Conservation (phyloP, 1,140 invertebrate species). For the Dysdera silvatica region DNA sequence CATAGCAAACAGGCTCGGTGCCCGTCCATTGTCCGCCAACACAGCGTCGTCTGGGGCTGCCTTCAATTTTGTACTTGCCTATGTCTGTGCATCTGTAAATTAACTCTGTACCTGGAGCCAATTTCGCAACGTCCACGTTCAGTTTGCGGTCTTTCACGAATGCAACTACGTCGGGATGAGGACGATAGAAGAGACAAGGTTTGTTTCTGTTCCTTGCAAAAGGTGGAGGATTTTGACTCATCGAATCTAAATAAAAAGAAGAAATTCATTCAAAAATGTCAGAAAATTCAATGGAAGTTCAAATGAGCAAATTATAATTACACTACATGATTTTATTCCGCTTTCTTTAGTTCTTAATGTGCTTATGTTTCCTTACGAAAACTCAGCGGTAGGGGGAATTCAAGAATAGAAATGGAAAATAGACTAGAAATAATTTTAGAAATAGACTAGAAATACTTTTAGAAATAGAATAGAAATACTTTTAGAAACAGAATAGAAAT, state of each 20-base stretch:
- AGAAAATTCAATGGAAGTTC: no score
- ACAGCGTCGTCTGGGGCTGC: constrained; percentile 57
- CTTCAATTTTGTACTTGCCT: constrained; percentile 57
- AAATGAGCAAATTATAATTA: no score
- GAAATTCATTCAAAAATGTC: no score
- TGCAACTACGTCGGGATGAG: constrained; percentile 66
- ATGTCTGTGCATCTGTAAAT: constrained; percentile 65
- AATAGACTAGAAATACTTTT: no score
- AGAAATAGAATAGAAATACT: no score
- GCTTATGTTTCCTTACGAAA: no score
- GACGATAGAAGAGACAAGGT: constrained; percentile 65
- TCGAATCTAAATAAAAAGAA: not conserved
- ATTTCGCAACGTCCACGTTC: constrained; percentile 58
- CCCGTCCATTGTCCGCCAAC: constrained; percentile 69
- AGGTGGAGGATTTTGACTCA: not conserved
- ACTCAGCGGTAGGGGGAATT: no score
- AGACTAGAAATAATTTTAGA: no score
- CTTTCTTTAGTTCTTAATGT: no score
- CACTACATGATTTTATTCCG: no score
- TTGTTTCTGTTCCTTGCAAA: constrained; percentile 48
- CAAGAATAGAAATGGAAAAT: no score
- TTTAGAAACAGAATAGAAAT: no score
- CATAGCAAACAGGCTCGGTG: constrained; percentile 62
- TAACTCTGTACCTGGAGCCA: constrained; percentile 62
- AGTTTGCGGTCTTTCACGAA: constrained; percentile 69